A percentile compares a stretch with the other conserved stretches of the same genome.
Conservation (phyloP, 2,888 invertebrate genomes). For the Notodonta dromedarius region DNA sequence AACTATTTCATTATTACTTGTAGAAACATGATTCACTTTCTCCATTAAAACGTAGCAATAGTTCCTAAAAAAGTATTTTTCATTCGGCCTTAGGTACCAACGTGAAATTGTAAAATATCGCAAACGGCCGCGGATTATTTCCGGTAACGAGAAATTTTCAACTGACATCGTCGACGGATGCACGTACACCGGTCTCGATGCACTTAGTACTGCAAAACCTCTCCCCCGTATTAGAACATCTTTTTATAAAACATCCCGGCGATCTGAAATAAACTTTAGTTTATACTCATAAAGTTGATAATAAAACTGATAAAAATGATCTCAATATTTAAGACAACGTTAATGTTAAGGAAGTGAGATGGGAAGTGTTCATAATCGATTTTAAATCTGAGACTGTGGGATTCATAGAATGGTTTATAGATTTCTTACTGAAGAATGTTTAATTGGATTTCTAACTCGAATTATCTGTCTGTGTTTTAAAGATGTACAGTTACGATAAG, state of each 20-base stretch:
- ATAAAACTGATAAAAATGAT: constrained; percentile 20
- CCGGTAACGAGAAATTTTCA: constrained; percentile 80
- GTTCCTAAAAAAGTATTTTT: neutral
- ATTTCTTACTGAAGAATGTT: constrained; percentile 28
- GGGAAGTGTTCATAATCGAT: constrained; percentile 18
- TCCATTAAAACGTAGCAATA: no score
- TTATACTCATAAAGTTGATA: constrained; percentile 32
- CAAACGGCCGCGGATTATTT: constrained; percentile 74
- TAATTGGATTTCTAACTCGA: constrained; percentile 29
- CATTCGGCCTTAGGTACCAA: constrained; percentile 15
- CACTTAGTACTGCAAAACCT: constrained; percentile 68
- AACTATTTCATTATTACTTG: no score
- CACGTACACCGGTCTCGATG: constrained; percentile 78
- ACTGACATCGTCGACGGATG: constrained; percentile 76
- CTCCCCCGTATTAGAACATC: constrained; percentile 34
- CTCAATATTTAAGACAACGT: constrained; percentile 33
- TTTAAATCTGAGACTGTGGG: constrained; percentile 20
- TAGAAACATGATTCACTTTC: no score
- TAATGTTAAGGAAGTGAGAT: constrained; percentile 45
- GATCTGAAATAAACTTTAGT: constrained; percentile 34
- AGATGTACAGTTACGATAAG: no score
- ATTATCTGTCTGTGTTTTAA: no score
- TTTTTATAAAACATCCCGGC: constrained; percentile 26
- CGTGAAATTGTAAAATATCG: constrained; percentile 70
- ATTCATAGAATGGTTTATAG: constrained; percentile 24